Conservation (phyloP, 2,797 vertebrate species). For the Xerus rutilus region DNA sequence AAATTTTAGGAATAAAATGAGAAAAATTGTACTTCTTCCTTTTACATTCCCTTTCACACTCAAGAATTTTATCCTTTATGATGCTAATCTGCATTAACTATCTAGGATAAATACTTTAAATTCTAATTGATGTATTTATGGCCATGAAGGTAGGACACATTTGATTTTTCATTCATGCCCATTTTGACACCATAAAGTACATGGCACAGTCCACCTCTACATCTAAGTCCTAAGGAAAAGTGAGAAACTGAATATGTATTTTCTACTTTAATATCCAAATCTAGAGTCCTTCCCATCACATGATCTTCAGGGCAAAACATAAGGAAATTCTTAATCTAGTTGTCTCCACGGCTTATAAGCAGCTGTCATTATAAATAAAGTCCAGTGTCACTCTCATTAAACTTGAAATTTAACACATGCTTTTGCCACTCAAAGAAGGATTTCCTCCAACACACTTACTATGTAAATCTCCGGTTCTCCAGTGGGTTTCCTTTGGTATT, state of each 20-base stretch:
- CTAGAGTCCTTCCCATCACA: constrained; percentile 46
- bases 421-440: constrained; percentile 75
- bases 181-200: background rate
- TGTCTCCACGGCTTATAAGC: constrained; percentile 70
- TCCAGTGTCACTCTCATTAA: constrained; percentile 70
- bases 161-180: background rate
- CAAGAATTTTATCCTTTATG: background rate
- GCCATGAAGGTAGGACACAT: background rate
- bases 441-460: constrained; percentile 70
- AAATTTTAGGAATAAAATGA: background rate
- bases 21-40: background rate
- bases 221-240: background rate
- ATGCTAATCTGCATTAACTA: background rate
- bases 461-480: constrained; percentile 69
- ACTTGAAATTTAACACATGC: constrained; percentile 78
- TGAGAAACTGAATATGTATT: constrained; percentile 47
- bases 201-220: background rate
- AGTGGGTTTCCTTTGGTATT: constrained; percentile 58
- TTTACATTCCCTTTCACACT: background rate
- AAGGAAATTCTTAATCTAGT: constrained; percentile 77
- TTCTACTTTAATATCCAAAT: constrained; percentile 29
- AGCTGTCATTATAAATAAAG: constrained; percentile 79
- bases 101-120: background rate
- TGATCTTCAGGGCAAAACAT: constrained; percentile 65
- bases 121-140: background rate